Evolutionary conservation across 2,888 invertebrate genomes (phyloP), one percentile per base, ranked within the genome.

Genomic region (Eupithecia subfuscata): DNA sequence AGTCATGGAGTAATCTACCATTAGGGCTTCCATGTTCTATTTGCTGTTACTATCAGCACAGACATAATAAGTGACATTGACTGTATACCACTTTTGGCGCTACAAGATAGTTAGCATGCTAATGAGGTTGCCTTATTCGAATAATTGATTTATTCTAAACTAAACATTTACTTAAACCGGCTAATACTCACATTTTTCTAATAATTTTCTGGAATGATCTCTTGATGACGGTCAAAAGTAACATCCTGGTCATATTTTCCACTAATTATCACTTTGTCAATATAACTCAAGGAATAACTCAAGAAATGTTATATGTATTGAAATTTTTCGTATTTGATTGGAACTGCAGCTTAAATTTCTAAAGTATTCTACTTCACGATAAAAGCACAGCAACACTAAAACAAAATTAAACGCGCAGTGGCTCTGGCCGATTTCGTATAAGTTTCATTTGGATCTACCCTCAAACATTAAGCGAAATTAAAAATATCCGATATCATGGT

Each of bases 121-220:
- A n/a, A 63, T 78, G 75, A 60, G 73, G 78, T 74, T 75, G 22
- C 71, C 78, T 14, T 73, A 64, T 18, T 40, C 18, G 37, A 73
- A 22, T 18, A 37, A 40, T n/a, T n/a, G 8, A 37, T 65, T 65
- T 37, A 43, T 65, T 65, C 37, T 11, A 22, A 40, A 12, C n/a
- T 67, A 63, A 67, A 63, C 45, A 30, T 64, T 25, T 43, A 43
- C 45, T 37, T 12, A 69, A 25, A 34, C 18, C 18, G 7, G 34
- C 48, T 45, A 22, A 12, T 83, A 91, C 93, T 93, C 79, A 93
- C 93, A 92, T 86, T 83, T 85, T 89, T 60, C 75, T 87, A 43
- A 92, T 78, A 14, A 92, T 74, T 79, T 88, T 88, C 82, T 90
- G 88, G 73, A 92, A 85, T 12, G 88, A 87, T 73, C 82, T 76